These are phyloP conservation scores for Hemistola chrysoprasaria DNA, from an alignment of 2,888 invertebrate species.

Conservation along the genomic window DNA sequence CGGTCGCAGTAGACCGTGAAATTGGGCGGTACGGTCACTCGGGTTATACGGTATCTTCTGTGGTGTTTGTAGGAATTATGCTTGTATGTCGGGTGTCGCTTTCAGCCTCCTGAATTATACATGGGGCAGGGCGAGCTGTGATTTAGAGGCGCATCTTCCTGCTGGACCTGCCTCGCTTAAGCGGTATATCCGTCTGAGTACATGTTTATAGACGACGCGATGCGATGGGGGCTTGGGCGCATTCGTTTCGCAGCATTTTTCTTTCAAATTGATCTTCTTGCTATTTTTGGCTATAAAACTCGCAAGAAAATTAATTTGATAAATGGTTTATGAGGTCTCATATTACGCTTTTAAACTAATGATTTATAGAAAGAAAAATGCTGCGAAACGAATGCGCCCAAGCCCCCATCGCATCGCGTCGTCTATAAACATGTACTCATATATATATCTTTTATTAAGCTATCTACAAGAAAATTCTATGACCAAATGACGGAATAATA, in stretches of 20 bases:
- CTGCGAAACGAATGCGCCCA: slow-evolving; percentile 48
- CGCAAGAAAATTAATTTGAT: too few species aligned
- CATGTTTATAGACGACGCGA: slow-evolving; percentile 31
- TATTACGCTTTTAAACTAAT: too few species aligned
- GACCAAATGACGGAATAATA: slow-evolving; percentile 4
- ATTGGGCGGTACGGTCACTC: slow-evolving; percentile 68
- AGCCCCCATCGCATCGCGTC: slow-evolving; percentile 16
- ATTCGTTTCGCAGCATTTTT: slow-evolving; percentile 39
- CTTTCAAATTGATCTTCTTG: slow-evolving; percentile 19
- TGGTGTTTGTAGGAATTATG: slow-evolving; percentile 63
- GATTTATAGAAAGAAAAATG: slow-evolving; percentile 29
- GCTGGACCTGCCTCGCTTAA: slow-evolving; percentile 52
- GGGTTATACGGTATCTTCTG: slow-evolving; percentile 61
- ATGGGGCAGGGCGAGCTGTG: slow-evolving; percentile 66
- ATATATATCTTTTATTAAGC: too few species aligned
- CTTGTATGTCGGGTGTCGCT: slow-evolving; percentile 60
- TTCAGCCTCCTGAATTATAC: slow-evolving; percentile 73
- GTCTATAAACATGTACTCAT: slow-evolving; percentile 30
- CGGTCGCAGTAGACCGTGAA: slow-evolving; percentile 71
- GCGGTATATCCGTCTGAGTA: slow-evolving; percentile 48
- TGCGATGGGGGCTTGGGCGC: slow-evolving; percentile 37
- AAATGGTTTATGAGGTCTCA: too few species aligned
- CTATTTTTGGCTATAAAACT: too few species aligned
- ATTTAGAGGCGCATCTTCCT: slow-evolving; percentile 66
- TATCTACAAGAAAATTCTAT: slow-evolving; percentile 2